These are phyloP conservation scores for Eristalinus aeneus DNA, from an alignment of 2,888 invertebrate species.

Conservation along the genomic window DNA sequence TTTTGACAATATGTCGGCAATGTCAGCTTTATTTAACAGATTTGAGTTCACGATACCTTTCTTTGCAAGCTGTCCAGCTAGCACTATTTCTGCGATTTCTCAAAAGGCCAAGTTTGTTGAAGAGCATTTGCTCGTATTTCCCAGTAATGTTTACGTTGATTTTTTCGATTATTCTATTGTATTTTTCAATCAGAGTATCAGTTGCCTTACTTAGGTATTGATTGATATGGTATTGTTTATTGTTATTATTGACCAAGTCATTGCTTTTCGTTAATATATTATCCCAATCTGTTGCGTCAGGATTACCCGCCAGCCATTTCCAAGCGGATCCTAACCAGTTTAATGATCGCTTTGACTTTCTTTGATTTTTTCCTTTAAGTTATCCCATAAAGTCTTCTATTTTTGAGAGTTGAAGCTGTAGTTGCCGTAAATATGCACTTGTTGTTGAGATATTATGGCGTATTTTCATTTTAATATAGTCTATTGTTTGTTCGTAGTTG, in stretches of 20 bases:
- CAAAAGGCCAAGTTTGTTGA: conserved; percentile 4
- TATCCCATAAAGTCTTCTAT: background rate
- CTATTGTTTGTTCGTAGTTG: background rate
- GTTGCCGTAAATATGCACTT: background rate
- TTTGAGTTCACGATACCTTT: conserved; percentile 43
- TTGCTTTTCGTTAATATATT: no score
- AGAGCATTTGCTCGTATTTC: conserved; percentile 10
- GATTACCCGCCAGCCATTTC: no score
- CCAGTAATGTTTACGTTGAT: background rate
- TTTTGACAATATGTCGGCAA: conserved; percentile 25
- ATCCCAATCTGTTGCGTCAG: no score
- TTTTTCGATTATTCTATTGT: conserved; percentile 26
- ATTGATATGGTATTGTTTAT: no score
- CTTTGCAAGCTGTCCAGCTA: conserved; percentile 41
- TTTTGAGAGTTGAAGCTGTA: background rate
- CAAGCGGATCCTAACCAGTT: no score
- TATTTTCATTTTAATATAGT: background rate
- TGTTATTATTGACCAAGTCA: no score
- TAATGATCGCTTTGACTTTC: no score
- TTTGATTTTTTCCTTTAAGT: background rate
- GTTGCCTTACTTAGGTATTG: no score
- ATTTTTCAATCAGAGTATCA: background rate
- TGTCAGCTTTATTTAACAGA: conserved; percentile 53
- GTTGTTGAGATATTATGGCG: background rate
- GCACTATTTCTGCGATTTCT: conserved; percentile 34